Conservation (phyloP, 2,888 invertebrate genomes). For the Coenonympha arcania region DNA sequence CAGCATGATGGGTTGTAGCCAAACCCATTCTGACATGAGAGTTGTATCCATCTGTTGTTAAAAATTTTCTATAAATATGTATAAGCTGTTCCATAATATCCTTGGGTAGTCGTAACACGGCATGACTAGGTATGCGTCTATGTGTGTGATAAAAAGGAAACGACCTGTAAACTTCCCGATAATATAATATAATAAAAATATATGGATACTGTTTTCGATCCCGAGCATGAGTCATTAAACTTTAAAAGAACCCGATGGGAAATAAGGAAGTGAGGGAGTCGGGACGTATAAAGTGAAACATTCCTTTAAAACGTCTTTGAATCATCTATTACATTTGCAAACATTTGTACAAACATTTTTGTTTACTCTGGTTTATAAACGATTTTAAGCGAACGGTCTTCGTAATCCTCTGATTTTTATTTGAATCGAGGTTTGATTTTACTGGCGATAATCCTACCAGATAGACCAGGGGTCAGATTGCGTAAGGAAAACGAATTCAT, state of each 20-base stretch:
- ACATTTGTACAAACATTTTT: background rate
- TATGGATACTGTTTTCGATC: slow-evolving; percentile 35
- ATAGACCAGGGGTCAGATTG: too few species aligned
- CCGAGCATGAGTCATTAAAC: slow-evolving; percentile 18
- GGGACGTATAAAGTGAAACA: background rate
- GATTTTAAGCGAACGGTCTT: too few species aligned
- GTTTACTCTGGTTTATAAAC: background rate
- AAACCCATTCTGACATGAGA: too few species aligned
- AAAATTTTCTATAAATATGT: too few species aligned
- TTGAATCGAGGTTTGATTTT: too few species aligned
- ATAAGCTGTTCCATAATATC: background rate
- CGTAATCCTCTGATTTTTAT: too few species aligned
- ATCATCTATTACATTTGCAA: background rate
- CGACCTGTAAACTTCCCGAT: slow-evolving; percentile 50
- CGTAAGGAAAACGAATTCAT: too few species aligned
- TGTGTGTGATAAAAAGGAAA: slow-evolving; percentile 22
- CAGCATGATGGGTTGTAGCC: too few species aligned
- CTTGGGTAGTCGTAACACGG: background rate
- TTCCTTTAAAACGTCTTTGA: background rate
- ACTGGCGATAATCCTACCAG: too few species aligned
- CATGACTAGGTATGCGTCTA: background rate
- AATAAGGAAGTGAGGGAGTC: background rate
- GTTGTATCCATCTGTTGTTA: too few species aligned
- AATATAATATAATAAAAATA: slow-evolving; percentile 65
- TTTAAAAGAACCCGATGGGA: slow-evolving; percentile 20